A percentile compares a stretch with the other conserved stretches of the same genome.
Evolutionary conservation across 2,113 vertebrate species (phyloP).

Genomic region (Harpagus bidentatus): DNA sequence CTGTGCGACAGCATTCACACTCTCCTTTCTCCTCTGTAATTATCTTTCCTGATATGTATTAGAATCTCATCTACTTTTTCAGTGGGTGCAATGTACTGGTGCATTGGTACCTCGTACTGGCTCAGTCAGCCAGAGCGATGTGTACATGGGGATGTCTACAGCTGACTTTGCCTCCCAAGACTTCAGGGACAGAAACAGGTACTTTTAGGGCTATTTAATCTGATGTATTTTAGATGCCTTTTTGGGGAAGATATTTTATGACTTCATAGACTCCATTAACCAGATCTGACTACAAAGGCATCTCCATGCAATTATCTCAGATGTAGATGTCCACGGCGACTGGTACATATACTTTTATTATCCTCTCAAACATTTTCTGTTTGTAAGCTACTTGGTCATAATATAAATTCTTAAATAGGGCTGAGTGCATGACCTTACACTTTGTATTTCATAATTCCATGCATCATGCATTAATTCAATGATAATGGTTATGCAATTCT

Average conservation of each 20-base stretch:
- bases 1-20: neutral
- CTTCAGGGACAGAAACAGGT: neutral
- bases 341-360: neutral
- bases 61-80: neutral
- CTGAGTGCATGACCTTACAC: conserved; percentile 12
- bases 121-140: neutral
- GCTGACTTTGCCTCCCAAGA: neutral
- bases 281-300: neutral
- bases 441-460: conserved; percentile 13
- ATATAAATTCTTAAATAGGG: conserved; percentile 41
- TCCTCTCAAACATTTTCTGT: neutral
- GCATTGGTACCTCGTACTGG: neutral
- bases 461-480: neutral
- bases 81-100: too few relatives aligned
- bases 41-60: neutral
- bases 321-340: neutral
- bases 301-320: neutral
- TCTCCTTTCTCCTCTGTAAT: neutral
- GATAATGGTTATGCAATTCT: neutral
- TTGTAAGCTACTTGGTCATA: neutral
- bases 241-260: neutral
- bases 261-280: neutral
- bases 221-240: neutral
- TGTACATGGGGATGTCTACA: neutral
- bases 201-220: neutral